These are phyloP conservation scores for Parelbella ahira DNA, from an alignment of 2,888 invertebrate species.

Conservation along the genomic window DNA sequence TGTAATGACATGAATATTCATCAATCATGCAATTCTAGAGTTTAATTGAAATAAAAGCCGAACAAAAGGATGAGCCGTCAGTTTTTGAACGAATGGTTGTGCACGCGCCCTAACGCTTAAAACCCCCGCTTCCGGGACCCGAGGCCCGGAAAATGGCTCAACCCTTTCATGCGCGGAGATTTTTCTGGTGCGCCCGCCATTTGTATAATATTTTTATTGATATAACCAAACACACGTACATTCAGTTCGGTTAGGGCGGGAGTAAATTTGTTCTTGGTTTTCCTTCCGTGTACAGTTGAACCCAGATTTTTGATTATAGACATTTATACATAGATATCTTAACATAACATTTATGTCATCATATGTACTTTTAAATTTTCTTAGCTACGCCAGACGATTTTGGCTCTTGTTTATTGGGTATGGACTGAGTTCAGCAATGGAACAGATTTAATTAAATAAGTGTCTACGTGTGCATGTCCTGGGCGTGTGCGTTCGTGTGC, in stretches of 20 bases:
- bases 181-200: constrained; percentile 8
- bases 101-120: constrained; percentile 3
- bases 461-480: too few species aligned
- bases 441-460: too few species aligned
- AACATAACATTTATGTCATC: neutral
- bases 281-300: neutral
- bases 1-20: too few species aligned
- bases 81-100: neutral
- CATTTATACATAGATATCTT: neutral
- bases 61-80: neutral
- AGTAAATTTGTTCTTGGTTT: constrained; percentile 1
- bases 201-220: constrained; percentile 21
- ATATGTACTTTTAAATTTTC: too few species aligned
- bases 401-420: too few species aligned
- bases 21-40: too few species aligned
- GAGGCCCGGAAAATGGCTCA: constrained; percentile 12
- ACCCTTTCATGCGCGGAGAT: constrained; percentile 17
- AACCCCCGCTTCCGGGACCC: constrained; percentile 7
- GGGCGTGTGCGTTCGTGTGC: too few species aligned
- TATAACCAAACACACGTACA: constrained; percentile 12
- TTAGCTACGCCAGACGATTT: too few species aligned
- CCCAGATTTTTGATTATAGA: too few species aligned
- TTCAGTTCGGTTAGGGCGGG: neutral
- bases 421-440: too few species aligned
- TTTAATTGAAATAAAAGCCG: neutral